phyloP scores from a whole-genome alignment of 2,797 vertebrate genomes.

The Morus bassanus region DNA sequence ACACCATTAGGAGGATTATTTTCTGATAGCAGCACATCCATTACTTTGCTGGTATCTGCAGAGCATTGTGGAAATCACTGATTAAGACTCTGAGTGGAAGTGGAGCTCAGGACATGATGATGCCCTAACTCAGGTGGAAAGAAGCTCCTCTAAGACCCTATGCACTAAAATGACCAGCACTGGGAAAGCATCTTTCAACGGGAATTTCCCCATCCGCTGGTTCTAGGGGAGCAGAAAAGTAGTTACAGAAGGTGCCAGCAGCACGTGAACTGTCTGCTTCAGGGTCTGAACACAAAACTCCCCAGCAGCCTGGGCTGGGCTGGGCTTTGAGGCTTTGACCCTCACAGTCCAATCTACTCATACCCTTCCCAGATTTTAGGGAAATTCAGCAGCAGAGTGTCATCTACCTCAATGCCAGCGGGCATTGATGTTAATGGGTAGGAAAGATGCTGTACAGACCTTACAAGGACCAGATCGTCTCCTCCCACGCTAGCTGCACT shows the following conservation, averaged over 20 bases:
- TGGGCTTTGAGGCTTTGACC: neutral
- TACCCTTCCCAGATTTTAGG: neutral
- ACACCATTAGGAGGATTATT: neutral
- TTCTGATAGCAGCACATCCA: neutral
- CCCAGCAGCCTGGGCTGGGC: neutral
- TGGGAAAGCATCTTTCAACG: neutral
- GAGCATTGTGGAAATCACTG: neutral
- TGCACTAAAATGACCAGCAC: neutral
- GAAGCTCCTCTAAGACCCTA: neutral
- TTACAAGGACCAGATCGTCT: neutral
- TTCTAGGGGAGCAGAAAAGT: neutral
- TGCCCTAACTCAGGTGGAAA: neutral
- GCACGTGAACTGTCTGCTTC: neutral
- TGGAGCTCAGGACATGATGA: neutral
- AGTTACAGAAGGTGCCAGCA: neutral
- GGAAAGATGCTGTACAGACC: neutral
- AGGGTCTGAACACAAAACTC: neutral
- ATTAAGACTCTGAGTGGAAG: neutral
- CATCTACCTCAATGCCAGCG: neutral
- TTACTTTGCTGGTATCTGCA: neutral
- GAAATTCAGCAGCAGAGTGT: neutral
- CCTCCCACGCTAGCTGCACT: neutral
- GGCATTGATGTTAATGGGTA: too few species aligned
- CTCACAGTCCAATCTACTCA: neutral
- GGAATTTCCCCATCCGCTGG: neutral